phyloP scores from a whole-genome alignment of 2,888 invertebrate genomes.

The Heliconius sara region DNA sequence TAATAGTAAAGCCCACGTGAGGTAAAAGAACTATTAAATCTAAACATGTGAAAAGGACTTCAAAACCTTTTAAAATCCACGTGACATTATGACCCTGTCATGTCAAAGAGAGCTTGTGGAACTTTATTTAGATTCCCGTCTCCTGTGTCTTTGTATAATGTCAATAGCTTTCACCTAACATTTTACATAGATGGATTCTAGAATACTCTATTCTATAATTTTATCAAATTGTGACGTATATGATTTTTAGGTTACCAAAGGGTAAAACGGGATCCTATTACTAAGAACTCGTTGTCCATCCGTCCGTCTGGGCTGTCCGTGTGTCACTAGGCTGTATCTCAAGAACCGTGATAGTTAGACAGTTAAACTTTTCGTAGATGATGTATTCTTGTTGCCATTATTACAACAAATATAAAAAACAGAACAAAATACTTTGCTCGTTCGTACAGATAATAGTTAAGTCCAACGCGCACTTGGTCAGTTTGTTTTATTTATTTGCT shows the following conservation, averaged over 20 bases:
- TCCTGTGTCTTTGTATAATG: slow-evolving; percentile 17
- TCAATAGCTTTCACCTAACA: slow-evolving; percentile 10
- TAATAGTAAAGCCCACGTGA: neutral
- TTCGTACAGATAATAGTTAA: no score
- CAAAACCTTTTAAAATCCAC: slow-evolving; percentile 2
- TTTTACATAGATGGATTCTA: neutral
- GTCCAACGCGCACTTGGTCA: no score
- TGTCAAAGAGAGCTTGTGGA: neutral
- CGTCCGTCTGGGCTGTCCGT: no score
- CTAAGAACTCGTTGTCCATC: no score
- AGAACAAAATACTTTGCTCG: no score
- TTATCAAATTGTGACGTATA: neutral
- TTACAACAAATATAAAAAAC: no score
- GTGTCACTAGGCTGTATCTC: no score
- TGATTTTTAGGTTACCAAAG: neutral
- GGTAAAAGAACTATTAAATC: neutral
- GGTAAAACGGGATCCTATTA: no score
- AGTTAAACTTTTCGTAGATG: no score
- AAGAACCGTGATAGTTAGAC: no score
- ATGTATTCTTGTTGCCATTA: no score
- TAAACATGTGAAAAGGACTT: neutral
- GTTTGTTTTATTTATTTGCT: no score
- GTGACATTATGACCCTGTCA: neutral
- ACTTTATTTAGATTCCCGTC: slow-evolving; percentile 8
- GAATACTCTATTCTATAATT: neutral